phyloP scores from a whole-genome alignment of 2,888 invertebrate species.

The Stenotaenia linearis region DNA sequence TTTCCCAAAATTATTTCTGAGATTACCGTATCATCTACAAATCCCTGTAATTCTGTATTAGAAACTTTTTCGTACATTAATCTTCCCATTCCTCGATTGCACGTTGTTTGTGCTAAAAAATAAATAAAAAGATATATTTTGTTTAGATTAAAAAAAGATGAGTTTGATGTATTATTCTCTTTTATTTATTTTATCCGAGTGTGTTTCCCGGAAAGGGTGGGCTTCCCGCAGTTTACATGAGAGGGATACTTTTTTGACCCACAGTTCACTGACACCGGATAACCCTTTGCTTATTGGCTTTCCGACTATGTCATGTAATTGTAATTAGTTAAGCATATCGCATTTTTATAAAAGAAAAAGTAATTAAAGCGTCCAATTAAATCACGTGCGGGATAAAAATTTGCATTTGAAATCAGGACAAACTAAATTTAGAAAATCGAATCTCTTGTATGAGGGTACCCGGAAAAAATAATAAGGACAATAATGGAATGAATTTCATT shows the following conservation, averaged over 20 bases:
- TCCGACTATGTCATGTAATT: background rate
- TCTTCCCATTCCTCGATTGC: conserved; percentile 81
- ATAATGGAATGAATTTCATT: background rate
- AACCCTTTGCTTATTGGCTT: background rate
- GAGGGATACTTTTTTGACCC: background rate
- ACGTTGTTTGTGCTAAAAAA: conserved; percentile 74
- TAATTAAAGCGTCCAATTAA: background rate
- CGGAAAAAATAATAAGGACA: background rate
- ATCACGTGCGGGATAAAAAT: background rate
- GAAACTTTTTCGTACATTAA: conserved; percentile 83
- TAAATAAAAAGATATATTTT: conserved; percentile 3
- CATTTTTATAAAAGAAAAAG: background rate
- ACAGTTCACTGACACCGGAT: background rate
- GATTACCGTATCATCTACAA: conserved; percentile 78
- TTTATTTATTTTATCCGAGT: background rate
- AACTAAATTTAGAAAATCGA: background rate
- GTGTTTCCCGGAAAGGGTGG: background rate
- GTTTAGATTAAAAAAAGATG: background rate
- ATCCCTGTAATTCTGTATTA: conserved; percentile 81
- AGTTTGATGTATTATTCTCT: background rate
- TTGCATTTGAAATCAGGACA: conserved; percentile 17
- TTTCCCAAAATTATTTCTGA: no score
- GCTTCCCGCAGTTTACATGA: background rate
- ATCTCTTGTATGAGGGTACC: background rate
- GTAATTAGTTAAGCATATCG: background rate